Conservation (phyloP, 1,140 invertebrate species). For the Calephelis virginiensis region DNA sequence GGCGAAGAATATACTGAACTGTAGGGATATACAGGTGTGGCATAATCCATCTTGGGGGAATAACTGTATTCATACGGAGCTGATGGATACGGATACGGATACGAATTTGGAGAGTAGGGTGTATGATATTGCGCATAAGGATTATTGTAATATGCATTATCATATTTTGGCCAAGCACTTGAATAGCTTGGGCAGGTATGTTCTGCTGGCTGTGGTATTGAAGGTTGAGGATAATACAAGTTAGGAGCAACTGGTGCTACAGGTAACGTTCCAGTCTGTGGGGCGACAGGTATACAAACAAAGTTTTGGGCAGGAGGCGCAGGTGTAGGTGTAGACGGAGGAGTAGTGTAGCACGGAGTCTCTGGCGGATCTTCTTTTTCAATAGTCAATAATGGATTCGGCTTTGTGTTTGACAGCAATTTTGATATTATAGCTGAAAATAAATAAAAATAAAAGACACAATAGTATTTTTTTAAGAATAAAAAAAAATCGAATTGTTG, state of each 20-base stretch:
- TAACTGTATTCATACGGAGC: conserved; percentile 1
- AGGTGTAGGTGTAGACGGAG: conserved; percentile 4
- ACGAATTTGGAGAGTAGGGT: conserved; percentile 13
- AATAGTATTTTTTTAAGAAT: neutral
- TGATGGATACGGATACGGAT: conserved; percentile 17
- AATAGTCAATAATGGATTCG: conserved; percentile 18
- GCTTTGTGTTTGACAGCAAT: conserved; percentile 24
- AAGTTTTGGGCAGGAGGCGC: neutral
- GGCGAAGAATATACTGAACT: conserved; percentile 18
- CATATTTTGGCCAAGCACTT: conserved; percentile 27
- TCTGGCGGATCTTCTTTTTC: conserved; percentile 31
- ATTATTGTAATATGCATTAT: conserved; percentile 32
- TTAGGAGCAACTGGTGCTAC: conserved; percentile 24
- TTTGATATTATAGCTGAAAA: conserved; percentile 34
- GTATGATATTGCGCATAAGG: conserved; percentile 29
- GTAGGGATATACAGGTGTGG: conserved; percentile 19
- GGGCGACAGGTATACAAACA: conserved; percentile 14
- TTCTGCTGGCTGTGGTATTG: conserved; percentile 24
- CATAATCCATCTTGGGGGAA: conserved; percentile 11
- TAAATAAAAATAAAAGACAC: conserved; percentile 1
- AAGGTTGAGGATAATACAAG: conserved; percentile 21
- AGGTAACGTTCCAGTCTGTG: conserved; percentile 24
- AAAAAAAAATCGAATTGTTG: no score
- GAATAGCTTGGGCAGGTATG: conserved; percentile 19
- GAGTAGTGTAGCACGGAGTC: conserved; percentile 33